Base-by-base conservation (phyloP, 2,113 vertebrate genomes). In the Vidua macroura region DNA sequence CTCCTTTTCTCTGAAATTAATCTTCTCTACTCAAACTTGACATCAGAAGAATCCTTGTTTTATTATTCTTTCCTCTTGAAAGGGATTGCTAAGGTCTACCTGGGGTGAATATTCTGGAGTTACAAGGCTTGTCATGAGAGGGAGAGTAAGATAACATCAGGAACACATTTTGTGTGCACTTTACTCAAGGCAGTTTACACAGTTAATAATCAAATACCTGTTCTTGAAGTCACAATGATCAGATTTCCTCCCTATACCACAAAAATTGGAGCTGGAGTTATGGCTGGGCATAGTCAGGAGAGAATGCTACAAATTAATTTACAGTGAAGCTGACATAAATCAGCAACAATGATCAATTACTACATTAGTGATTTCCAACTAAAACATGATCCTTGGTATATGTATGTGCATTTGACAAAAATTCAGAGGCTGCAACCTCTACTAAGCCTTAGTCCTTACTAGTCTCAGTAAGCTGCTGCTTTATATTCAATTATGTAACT, bases 401-500 rank as follows among this genome's bases (percentile, higher is more conserved):
- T 1, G 0, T 7, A 10, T 0, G 28, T 1, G 5, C 16, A 59
- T 53, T 75, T 72, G 37, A 49, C 58, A 82, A 49, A 76, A 72
- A 49, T 48, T 51, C 44, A 56, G 24, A 59, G 62, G 52, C 60
- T 81, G 39, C 81, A 35, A 21, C 15, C 44, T 55, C 68, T 25
- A 44, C 24, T 49, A 49, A 68, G 24, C 46, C 83, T 63, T 9
- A 43, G 30, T 67, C 43, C 83, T 43, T n/a, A 56, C 24, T 4
- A 69, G 59, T 20, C 30, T 63, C 28, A 25, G 51, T 3, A 39
- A 89, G 44, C 15, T 64, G 48, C 33, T 84, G 49, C 37, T 94
- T 90, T 75, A n/a, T 49, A 68, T 24, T 81, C 62, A 88, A 68
- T 86, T 85, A 96, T 23, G 41, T 28, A 84, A 60, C 68, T 73